A percentile compares a stretch with the other conserved stretches of the same genome.
Evolutionary conservation across 2,888 invertebrate species (phyloP).

Genomic region (Fissipunctia ypsillon): DNA sequence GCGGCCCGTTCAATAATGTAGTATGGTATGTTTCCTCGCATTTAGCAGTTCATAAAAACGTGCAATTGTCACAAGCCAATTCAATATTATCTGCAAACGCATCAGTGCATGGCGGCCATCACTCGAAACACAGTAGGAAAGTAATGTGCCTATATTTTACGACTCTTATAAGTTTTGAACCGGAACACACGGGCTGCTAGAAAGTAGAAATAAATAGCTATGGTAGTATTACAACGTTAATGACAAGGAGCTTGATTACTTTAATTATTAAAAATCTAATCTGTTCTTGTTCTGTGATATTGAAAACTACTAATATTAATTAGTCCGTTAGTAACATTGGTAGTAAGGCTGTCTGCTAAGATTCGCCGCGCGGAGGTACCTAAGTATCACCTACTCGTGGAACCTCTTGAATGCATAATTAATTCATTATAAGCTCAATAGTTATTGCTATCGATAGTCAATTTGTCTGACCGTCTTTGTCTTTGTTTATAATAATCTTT

Average conservation of each 20-base stretch:
- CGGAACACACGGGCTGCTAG: too few relatives aligned
- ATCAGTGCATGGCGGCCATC: not conserved
- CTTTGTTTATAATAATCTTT: constrained; percentile 8
- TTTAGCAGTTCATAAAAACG: too few relatives aligned
- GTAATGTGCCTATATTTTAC: not conserved
- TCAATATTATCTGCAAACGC: not conserved
- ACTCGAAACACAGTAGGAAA: not conserved
- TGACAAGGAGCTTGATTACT: too few relatives aligned
- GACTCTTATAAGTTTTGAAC: not conserved
- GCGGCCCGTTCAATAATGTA: too few relatives aligned
- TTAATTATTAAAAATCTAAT: too few relatives aligned
- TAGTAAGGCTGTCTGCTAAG: not conserved
- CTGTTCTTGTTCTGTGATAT: not conserved
- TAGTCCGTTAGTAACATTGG: not conserved
- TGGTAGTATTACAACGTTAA: too few relatives aligned
- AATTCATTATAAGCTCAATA: constrained; percentile 4
- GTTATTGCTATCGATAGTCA: not conserved
- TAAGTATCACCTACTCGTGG: not conserved
- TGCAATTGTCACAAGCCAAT: too few relatives aligned
- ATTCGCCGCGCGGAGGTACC: not conserved
- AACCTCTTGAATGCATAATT: constrained; percentile 10
- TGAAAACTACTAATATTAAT: not conserved
- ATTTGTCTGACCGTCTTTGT: not conserved
- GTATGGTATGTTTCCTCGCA: too few relatives aligned
- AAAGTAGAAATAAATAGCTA: too few relatives aligned